Evolutionary conservation across 2,888 invertebrate species (phyloP), one percentile per base, ranked within the genome.

Genomic region (Tenthredo livida): DNA sequence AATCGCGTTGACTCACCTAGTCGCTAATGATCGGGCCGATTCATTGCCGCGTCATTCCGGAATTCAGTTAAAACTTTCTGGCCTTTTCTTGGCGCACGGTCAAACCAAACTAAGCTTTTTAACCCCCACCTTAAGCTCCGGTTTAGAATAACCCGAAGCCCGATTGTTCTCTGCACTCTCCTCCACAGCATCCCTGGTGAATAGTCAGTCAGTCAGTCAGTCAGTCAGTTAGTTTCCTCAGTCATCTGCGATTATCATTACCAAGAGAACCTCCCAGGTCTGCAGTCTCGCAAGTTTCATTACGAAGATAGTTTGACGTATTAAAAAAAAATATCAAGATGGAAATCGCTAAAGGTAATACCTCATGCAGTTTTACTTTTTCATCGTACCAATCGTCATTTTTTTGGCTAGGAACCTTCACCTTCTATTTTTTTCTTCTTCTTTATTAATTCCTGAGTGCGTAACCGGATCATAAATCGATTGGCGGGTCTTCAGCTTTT

Each of bases 81-180:
- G 21, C 10, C 37, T 43, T 17, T 50, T 80, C 37, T 80, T 58
- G 78, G 78, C 78, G 78, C 78, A 80, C 61, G 40, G n/a, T 80
- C 78, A 61, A 77, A 77, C 10, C 54, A 33, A 80, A 72, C 82
- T 25, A 37, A 82, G 50, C 37, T 75, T 75, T 75, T 75, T 50
- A 43, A 40, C 43, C 73, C 73, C 84, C 73, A 54, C 58, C 25
- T n/a, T n/a, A 40, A 86, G 83, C 83, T 75, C 89, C 86, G 88
- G 89, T 89, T 91, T 89, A 91, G 91, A 92, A 92, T 91, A 91
- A 90, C 91, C 88, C 87, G 86, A 90, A 90, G 89, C 90, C 88
- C 88, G 87, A 88, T 84, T 78, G 84, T 87, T 86, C 86, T 87
- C 84, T 85, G 88, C 91, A 92, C 89, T 92, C 90, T 90, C 84